Evolutionary conservation across 1,140 invertebrate species (phyloP), one percentile per base, ranked within the genome.

Genomic region (Zaprionus nigranus): DNA sequence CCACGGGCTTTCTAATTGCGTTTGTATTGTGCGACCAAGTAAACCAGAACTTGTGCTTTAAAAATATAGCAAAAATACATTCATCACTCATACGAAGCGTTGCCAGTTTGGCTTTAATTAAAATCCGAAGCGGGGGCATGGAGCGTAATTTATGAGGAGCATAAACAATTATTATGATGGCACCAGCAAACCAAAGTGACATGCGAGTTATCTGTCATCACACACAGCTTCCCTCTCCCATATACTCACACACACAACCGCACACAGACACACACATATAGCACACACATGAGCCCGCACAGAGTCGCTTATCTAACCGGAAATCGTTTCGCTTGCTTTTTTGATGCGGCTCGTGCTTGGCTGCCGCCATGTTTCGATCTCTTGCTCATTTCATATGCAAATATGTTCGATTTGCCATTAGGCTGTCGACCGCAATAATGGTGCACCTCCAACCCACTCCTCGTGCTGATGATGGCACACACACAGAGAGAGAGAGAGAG

Each of bases 341-440:
- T 72, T 58, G 66, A 64, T 78, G 59, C 49, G 72, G 54, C 53
- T 54, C 66, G 71, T 79, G 82, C 51, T 73, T 65, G 77, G 60
- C 64, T 87, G 81, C 71, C 84, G 84, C 75, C 84, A 88, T 88
- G 84, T 84, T 90, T 90, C 78, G 85, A 90, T 90, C 84, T 81
- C 83, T 79, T 78, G 70, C 85, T 85, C 85, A 88, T 88, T 90
- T 90, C 85, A 88, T 90, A 88, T 88, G 85, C 85, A 88, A 88
- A 88, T 88, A 88, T 85, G 85, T 88, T 88, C 85, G 85, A 88
- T 88, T 88, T 88, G 85, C 84, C 81, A 88, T 88, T 88, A 88
- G 71, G 53, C 67, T 58, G 59, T 46, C 73, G 63, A 90, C 85
- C 84, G 85, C 85, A 88, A 90, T 84, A 90, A 88, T 90, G 80